Conservation (phyloP, 2,888 invertebrate genomes). For the Capitulum mitella region DNA sequence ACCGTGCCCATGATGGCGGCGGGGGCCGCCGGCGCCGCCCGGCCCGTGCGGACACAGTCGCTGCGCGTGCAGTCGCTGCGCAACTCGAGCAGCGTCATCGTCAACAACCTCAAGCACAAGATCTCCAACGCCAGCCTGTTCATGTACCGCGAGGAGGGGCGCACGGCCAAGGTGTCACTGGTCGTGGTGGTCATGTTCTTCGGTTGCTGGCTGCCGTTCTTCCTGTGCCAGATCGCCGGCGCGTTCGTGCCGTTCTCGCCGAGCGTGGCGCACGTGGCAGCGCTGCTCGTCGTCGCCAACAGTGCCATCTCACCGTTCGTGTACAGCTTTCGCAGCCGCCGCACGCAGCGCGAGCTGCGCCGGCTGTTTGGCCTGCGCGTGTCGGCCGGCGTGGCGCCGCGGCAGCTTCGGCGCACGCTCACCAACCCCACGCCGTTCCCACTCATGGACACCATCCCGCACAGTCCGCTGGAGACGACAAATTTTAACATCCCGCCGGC, state of each 20-base stretch:
- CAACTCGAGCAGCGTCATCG: constrained; percentile 52
- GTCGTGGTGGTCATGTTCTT: constrained; percentile 63
- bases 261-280: constrained; percentile 42
- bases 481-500: not conserved
- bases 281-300: constrained; percentile 53
- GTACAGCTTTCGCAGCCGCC: constrained; percentile 65
- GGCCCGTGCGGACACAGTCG: constrained; percentile 26
- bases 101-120: constrained; percentile 64
- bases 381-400: not conserved
- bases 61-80: constrained; percentile 10
- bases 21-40: too few relatives aligned
- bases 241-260: constrained; percentile 28
- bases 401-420: not conserved
- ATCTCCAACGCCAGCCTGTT: constrained; percentile 78
- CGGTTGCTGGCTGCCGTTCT: constrained; percentile 53
- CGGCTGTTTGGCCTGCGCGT: constrained; percentile 47
- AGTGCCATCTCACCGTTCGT: constrained; percentile 63
- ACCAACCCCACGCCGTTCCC: constrained; percentile 7
- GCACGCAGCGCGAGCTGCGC: constrained; percentile 54
- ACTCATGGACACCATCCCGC: constrained; percentile 6
- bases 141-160: constrained; percentile 77
- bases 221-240: not conserved
- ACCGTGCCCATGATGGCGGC: constrained; percentile 35
- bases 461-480: not conserved
- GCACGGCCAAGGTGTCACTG: constrained; percentile 78